These are phyloP conservation scores for Microctonus aethiopoides DNA, from an alignment of 2,888 invertebrate genomes.

Conservation along the genomic window DNA sequence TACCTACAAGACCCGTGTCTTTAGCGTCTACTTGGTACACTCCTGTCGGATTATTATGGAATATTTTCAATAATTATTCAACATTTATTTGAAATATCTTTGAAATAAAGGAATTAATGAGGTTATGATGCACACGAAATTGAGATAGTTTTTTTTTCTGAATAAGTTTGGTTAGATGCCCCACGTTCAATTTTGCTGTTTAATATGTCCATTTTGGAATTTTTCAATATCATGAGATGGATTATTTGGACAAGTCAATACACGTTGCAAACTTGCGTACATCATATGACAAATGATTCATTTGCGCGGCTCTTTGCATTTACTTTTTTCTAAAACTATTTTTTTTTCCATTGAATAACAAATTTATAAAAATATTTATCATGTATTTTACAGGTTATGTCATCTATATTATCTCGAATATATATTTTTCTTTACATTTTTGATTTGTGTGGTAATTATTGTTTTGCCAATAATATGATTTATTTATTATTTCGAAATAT, in stretches of 20 bases:
- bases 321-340: background rate
- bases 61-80: background rate
- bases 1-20: constrained; percentile 32
- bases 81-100: constrained; percentile 9
- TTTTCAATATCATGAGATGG: constrained; percentile 1
- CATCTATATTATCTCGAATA: background rate
- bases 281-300: background rate
- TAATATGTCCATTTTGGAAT: constrained; percentile 41
- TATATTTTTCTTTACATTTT: background rate
- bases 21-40: constrained; percentile 11
- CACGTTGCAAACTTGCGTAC: background rate
- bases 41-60: background rate
- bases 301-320: background rate
- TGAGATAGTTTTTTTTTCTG: constrained; percentile 52
- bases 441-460: background rate
- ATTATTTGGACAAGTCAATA: background rate
- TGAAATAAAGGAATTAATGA: background rate
- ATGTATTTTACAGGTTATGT: background rate
- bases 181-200: constrained; percentile 54
- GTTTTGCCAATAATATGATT: background rate
- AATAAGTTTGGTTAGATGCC: constrained; percentile 57
- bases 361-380: background rate
- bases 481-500: background rate
- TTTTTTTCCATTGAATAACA: background rate
- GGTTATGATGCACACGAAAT: constrained; percentile 46